These are phyloP conservation scores for Gastrophysa polygoni DNA, from an alignment of 2,888 invertebrate species.

Conservation along the genomic window DNA sequence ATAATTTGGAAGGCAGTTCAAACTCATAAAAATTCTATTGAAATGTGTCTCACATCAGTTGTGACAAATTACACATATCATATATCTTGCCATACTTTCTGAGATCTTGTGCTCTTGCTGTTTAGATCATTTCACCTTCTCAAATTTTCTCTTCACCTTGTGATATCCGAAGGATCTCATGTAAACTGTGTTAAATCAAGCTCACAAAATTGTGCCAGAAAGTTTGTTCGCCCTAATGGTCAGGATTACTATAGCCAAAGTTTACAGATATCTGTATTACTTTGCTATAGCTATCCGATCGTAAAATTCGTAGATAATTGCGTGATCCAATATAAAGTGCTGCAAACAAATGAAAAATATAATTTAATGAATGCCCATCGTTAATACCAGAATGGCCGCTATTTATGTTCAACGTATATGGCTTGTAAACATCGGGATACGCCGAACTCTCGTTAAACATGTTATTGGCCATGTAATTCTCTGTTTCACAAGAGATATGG, in stretches of 20 bases:
- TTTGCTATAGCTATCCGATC: not conserved
- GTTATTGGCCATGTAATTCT: not conserved
- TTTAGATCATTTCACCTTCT: too few species aligned
- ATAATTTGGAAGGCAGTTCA: too few species aligned
- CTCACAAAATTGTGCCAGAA: too few species aligned
- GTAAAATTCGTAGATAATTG: not conserved
- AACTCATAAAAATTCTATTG: too few species aligned
- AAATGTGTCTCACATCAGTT: too few species aligned
- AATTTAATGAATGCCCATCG: not conserved
- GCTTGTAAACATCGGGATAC: not conserved
- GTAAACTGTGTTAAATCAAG: too few species aligned
- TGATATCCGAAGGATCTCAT: too few species aligned
- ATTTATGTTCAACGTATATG: not conserved
- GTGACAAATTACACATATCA: too few species aligned
- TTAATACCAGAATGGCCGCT: not conserved
- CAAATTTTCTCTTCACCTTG: too few species aligned
- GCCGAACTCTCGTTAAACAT: not conserved
- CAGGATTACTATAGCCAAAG: not conserved
- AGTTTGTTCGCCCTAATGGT: not conserved
- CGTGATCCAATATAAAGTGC: not conserved
- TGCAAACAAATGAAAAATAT: not conserved
- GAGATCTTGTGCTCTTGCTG: too few species aligned
- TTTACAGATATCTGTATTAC: too few species aligned
- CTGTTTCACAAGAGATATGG: not conserved
- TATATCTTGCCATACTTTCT: too few species aligned